Conservation (phyloP, 1,140 invertebrate species). For the Drosophila asahinai region DNA sequence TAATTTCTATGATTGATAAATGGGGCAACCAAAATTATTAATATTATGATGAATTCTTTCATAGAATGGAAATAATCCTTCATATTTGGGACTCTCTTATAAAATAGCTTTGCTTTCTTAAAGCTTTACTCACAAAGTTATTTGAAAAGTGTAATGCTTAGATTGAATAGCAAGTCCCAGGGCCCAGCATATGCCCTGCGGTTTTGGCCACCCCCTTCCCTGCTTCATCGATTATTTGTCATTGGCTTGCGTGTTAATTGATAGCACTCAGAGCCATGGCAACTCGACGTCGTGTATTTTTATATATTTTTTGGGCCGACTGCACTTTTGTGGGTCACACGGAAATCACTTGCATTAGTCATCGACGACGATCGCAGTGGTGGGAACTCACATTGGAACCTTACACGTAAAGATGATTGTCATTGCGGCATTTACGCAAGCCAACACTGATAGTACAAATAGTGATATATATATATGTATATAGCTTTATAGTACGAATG, state of each 20-base stretch:
- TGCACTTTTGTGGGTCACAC: conserved; percentile 72
- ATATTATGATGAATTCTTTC: not conserved
- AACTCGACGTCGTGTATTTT: conserved; percentile 48
- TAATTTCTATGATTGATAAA: conserved; percentile 7
- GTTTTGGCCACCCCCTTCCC: conserved; percentile 32
- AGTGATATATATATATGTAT: conserved; percentile 6
- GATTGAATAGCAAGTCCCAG: conserved; percentile 26
- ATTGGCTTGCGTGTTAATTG: conserved; percentile 78
- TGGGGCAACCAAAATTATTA: not conserved
- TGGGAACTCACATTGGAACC: conserved; percentile 24
- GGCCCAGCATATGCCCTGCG: conserved; percentile 49
- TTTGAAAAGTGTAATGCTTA: conserved; percentile 27
- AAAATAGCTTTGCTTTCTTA: not conserved
- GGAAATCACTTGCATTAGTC: conserved; percentile 81
- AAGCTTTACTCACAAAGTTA: not conserved
- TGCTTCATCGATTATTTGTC: conserved; percentile 75
- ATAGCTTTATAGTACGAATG: conserved; percentile 34
- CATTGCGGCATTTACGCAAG: conserved; percentile 61
- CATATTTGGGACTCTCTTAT: not conserved
- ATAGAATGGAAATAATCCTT: not conserved
- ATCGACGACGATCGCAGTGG: conserved; percentile 30
- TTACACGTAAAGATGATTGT: conserved; percentile 55
- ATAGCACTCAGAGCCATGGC: conserved; percentile 66
- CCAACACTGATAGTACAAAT: conserved; percentile 50
- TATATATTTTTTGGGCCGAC: conserved; percentile 26